Evolutionary conservation across 2,113 vertebrate genomes (phyloP).

Genomic region (Saccopteryx bilineata): DNA sequence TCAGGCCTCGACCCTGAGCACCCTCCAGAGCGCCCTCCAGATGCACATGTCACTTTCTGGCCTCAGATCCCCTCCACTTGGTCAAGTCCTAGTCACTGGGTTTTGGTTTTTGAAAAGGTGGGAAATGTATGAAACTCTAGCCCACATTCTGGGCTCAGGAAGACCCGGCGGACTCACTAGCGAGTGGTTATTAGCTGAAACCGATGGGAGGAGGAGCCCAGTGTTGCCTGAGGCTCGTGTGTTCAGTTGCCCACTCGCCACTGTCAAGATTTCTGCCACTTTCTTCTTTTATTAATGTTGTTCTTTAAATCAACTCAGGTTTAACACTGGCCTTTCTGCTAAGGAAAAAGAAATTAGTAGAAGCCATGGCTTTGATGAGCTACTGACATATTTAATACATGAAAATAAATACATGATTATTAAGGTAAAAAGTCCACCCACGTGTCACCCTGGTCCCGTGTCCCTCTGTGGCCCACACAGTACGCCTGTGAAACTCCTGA

Average conservation of each 20-base stretch:
- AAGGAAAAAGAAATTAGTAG: not conserved
- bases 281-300: no score
- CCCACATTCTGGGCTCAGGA: not conserved
- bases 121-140: not conserved
- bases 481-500: not conserved
- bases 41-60: not conserved
- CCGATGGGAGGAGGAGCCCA: not conserved
- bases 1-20: not conserved
- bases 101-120: not conserved
- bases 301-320: not conserved
- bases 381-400: conserved; percentile 43
- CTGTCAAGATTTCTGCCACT: not conserved
- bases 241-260: not conserved
- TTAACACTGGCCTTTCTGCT: not conserved
- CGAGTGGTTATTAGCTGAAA: not conserved
- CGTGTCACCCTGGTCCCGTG: fast-evolving
- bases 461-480: not conserved
- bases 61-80: not conserved
- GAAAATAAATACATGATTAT: conserved; percentile 53
- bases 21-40: not conserved
- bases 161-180: not conserved
- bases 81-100: not conserved
- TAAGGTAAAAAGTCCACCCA: not conserved
- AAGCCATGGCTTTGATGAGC: not conserved
- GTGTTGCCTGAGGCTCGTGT: not conserved